These are phyloP conservation scores for Daphoenositta chrysoptera DNA, from an alignment of 2,113 vertebrate species.

Conservation along the genomic window DNA sequence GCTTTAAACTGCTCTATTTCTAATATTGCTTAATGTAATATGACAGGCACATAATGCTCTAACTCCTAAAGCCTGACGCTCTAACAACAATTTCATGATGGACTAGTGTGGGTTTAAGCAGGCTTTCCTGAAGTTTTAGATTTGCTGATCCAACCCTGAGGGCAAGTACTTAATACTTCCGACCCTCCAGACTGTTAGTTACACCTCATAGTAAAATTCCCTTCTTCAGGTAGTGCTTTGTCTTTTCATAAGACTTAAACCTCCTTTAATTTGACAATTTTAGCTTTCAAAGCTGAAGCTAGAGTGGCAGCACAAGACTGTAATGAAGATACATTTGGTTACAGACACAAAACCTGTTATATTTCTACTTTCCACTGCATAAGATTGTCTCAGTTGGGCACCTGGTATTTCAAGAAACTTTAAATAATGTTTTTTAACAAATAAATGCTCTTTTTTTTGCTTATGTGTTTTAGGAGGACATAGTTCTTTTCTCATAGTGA, in stretches of 20 bases:
- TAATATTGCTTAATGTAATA: not conserved
- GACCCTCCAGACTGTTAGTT: not conserved
- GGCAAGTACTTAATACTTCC: not conserved
- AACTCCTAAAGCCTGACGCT: not conserved
- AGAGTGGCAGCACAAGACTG: not conserved
- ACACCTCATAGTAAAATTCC: accelerated
- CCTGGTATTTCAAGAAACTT: not conserved
- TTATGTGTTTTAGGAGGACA: not conserved
- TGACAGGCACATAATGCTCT: not conserved
- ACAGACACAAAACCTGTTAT: not conserved
- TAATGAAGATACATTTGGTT: not conserved
- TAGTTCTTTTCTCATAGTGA: not conserved
- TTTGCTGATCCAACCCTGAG: not conserved
- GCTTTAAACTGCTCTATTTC: not conserved
- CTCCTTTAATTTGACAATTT: not conserved
- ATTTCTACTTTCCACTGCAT: not conserved
- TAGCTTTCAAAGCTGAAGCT: not conserved
- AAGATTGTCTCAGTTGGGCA: not conserved
- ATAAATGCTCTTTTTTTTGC: not conserved
- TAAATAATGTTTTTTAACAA: not conserved
- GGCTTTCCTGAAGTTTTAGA: not conserved
- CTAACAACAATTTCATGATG: not conserved
- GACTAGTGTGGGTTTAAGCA: not conserved
- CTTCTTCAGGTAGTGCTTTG: not conserved
- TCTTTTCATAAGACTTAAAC: not conserved